Base-by-base conservation (phyloP, 2,797 vertebrate species). In the Brachyalestes nurse region DNA sequence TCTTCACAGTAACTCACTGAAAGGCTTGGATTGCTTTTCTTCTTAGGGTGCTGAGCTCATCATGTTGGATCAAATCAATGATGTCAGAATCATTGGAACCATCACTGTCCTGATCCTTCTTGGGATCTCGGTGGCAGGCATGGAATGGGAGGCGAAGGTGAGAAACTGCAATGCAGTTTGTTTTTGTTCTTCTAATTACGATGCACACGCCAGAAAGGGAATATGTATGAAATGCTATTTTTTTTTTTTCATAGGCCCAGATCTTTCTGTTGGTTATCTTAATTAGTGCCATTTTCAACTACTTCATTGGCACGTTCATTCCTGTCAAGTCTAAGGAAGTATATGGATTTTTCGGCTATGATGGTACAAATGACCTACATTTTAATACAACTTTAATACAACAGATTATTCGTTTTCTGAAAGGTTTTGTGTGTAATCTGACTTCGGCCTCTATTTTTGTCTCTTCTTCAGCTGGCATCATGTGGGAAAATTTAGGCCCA, bases 121-220 rank as follows among this genome's bases (percentile, higher is more conserved):
- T 69, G 97, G 97, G 8, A 99, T 99, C 88, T 99, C 98, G 0
- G 94, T 99, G 77, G 98, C 98, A 53, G 98, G 98, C 83, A 99
- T 99, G 98, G 98, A 99, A 78, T 99, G 98, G 98, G 98, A 99
- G 92, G 96, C 98, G 75, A 99, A 99, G 93, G 98, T 98, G 93
- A n/a, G 77, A 79, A 23, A 17, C 28, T 84, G 77, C 12, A 58
- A 19, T 12, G 4, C 2, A 4, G 47, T 23, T 60, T 67, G 60
- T 5, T 75, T 42, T 72, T 57, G 67, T 38, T 73, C 51, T 28
- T 74, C 21, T 70, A 13, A 23, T 62, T 19, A 1, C 38, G 14
- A 64, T 53, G 14, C 17, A 71, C 17, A 6, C 23, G 21, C 67
- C 38, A 23, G 55, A 45, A 10, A 14, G 7, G 17, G 0, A n/a